Base-by-base conservation (phyloP, 2,113 vertebrate genomes). In the Coptodon bakossiorum region DNA sequence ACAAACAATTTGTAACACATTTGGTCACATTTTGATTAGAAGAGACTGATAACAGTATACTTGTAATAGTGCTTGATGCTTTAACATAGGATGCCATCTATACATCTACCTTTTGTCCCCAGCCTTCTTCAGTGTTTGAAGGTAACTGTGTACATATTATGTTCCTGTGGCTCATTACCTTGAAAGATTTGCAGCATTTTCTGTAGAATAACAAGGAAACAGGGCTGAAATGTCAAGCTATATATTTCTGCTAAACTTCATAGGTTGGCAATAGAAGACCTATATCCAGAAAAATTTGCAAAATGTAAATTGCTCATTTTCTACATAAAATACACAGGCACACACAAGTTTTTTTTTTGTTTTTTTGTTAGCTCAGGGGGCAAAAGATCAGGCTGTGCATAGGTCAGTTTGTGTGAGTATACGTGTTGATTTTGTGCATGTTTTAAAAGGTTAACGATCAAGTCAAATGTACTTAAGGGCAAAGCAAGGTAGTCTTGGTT, bases 371-470 rank as follows among this genome's bases (percentile, higher is more conserved):
- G 16, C 10, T 34, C 5, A 27, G n/a, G n/a, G 40, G 73, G 13
- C 48, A 66, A 57, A 86, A n/a, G 7, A 68, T 73, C 52, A 52
- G 34, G 12, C 59, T 45, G 56, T 53, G 19, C 13, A 24, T 9
- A 24, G 9, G 13, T 38, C 34, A 29, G 16, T 52, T 48, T 38
- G 6, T 11, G 4, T 3, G 61, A 38, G 66, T 43, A 13, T 12
- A 7, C 14, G 13, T 50, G 50, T 34, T 71, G 24, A 54, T 50
- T 59, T 54, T 16, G 29, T 43, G 19, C 43, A 52, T 6, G 12
- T 82, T 82, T 85, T 59, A 53, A 83, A 92, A 92, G 86, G 89
- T 92, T 85, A 93, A 87, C 81, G 1, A 86, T 86, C 56, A 66
- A 85, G 80, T 85, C 38, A 82, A 82, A 84, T 84, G 27, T 79